phyloP scores from a whole-genome alignment of 2,888 invertebrate species.

The Monochamus alternatus region DNA sequence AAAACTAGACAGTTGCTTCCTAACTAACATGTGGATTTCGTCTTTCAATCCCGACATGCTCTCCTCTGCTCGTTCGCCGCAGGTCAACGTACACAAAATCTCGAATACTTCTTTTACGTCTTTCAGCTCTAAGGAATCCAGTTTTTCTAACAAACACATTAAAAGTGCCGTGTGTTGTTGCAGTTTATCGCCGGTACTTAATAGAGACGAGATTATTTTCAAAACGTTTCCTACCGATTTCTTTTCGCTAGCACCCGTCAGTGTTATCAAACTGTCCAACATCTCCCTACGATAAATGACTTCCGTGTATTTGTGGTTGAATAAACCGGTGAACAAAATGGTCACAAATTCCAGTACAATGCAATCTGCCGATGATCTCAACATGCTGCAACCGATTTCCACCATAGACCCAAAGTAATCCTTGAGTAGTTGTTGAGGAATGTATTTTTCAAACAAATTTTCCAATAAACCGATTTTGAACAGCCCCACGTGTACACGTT shows the following conservation, averaged over 20 bases:
- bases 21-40: conserved; percentile 88
- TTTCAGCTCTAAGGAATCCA: conserved; percentile 81
- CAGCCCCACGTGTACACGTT: conserved; percentile 76
- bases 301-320: conserved; percentile 63
- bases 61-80: conserved; percentile 70
- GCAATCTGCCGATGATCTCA: conserved; percentile 72
- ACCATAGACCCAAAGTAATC: conserved; percentile 74
- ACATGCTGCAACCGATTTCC: conserved; percentile 74
- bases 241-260: conserved; percentile 61
- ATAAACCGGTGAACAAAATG: conserved; percentile 74
- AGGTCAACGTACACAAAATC: conserved; percentile 84
- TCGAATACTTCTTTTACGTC: conserved; percentile 87
- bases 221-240: conserved; percentile 58
- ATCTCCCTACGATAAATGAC: conserved; percentile 62
- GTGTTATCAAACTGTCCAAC: conserved; percentile 61
- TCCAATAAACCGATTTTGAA: conserved; percentile 75
- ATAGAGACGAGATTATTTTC: conserved; percentile 59
- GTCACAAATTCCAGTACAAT: conserved; percentile 75
- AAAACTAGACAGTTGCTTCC: conserved; percentile 84
- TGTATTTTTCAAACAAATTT: conserved; percentile 74
- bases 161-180: conserved; percentile 76
- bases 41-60: conserved; percentile 77
- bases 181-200: conserved; percentile 69
- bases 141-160: conserved; percentile 81
- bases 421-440: conserved; percentile 70